Conservation (phyloP, 2,113 vertebrate genomes). For the Camelus dromedarius region DNA sequence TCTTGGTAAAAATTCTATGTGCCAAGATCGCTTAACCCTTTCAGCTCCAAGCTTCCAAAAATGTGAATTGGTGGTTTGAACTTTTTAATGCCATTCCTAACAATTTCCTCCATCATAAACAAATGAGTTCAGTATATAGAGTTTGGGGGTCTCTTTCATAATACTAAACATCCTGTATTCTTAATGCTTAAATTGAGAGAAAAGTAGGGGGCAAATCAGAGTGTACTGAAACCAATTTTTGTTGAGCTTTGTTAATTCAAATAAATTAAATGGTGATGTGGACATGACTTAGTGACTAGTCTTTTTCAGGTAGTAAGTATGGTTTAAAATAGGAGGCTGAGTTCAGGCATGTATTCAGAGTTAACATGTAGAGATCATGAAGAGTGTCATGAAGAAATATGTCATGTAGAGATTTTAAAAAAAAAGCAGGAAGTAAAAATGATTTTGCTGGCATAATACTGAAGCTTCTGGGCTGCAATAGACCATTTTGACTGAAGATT, state of each 20-base stretch:
- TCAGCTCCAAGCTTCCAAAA: background rate
- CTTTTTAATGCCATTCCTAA: background rate
- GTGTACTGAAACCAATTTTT: background rate
- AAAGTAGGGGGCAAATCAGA: background rate
- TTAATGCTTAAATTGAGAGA: background rate
- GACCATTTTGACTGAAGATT: background rate
- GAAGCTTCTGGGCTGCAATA: background rate
- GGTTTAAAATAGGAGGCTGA: background rate
- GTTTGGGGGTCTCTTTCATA: background rate
- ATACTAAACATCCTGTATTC: background rate
- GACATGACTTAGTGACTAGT: background rate
- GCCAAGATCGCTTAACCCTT: slow-evolving; percentile 5
- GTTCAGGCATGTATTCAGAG: background rate
- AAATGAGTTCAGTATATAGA: background rate
- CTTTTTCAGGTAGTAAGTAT: background rate
- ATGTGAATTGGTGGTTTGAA: background rate
- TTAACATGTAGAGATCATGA: background rate
- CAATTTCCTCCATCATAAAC: background rate
- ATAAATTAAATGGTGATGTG: background rate
- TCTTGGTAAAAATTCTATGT: background rate
- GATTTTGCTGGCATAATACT: background rate
- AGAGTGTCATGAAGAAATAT: background rate
- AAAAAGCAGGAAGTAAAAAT: background rate
- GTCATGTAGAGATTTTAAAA: too few species aligned
- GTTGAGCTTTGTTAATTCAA: background rate